Evolutionary conservation across 2,888 invertebrate species (phyloP).

Genomic region (Melinaea marsaeus): DNA sequence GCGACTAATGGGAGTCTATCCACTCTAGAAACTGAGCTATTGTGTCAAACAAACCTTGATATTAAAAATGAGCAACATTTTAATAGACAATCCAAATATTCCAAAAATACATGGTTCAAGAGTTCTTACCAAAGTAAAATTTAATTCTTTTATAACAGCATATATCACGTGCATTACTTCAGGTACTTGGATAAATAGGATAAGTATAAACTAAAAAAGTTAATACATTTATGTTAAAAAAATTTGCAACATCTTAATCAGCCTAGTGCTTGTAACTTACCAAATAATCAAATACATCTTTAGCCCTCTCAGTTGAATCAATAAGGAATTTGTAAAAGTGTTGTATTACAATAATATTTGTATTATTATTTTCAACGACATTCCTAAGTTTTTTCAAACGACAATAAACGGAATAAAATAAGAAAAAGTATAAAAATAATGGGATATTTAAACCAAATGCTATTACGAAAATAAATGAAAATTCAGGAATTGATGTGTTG

Average conservation of each 20-base stretch:
- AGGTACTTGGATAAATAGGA: conserved; percentile 12
- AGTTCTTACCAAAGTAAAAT: conserved; percentile 6
- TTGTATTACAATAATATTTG: not conserved
- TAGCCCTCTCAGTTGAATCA: conserved; percentile 11
- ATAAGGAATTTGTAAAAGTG: conserved; percentile 20
- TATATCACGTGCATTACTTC: conserved; percentile 12
- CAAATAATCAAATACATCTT: conserved; percentile 16
- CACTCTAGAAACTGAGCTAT: too few species aligned
- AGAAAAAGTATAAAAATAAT: conserved; percentile 9
- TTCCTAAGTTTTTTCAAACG: conserved; percentile 5
- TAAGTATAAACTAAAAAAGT: conserved; percentile 8
- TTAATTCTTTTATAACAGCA: conserved; percentile 8
- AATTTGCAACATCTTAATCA: not conserved
- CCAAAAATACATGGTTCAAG: not conserved
- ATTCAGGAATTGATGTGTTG: not conserved
- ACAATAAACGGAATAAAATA: conserved; percentile 9
- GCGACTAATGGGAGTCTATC: too few species aligned
- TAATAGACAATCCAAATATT: not conserved
- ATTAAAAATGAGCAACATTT: not conserved
- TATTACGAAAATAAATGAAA: too few species aligned
- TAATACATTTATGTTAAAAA: not conserved
- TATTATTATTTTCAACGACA: not conserved
- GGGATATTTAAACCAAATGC: conserved; percentile 8
- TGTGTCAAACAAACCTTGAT: too few species aligned
- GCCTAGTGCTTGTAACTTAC: conserved; percentile 1